Conservation (phyloP, 2,797 vertebrate genomes). For the Cephalopachus bancanus region DNA sequence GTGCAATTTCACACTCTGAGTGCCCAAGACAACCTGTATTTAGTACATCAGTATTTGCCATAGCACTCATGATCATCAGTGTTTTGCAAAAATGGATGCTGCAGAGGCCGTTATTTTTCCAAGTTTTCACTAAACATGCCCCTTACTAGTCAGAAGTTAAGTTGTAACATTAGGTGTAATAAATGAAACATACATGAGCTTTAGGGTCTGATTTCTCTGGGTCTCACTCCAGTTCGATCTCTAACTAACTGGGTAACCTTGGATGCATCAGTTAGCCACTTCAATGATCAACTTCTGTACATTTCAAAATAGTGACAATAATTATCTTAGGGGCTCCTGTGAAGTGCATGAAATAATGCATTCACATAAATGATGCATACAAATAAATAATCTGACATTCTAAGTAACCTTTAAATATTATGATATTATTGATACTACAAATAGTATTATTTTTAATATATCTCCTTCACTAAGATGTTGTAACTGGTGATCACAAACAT, state of each 20-base stretch:
- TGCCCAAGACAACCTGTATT: not conserved
- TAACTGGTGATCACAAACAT: not conserved
- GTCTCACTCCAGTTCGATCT: not conserved
- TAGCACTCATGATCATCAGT: not conserved
- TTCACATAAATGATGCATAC: not conserved
- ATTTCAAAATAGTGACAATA: not conserved
- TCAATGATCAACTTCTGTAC: not conserved
- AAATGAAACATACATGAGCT: not conserved
- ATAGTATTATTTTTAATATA: not conserved
- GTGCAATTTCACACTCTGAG: not conserved
- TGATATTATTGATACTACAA: not conserved
- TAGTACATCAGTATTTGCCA: not conserved
- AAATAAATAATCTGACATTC: constrained; percentile 1
- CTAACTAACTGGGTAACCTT: not conserved
- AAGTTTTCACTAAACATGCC: not conserved
- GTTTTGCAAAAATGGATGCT: not conserved
- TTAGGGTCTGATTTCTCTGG: not conserved
- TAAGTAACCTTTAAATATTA: not conserved
- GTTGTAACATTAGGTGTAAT: not conserved
- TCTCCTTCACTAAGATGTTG: not conserved
- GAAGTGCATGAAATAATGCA: not conserved
- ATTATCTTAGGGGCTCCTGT: not conserved
- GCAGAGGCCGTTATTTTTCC: not conserved
- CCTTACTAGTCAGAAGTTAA: not conserved
- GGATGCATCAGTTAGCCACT: not conserved